These are phyloP conservation scores for Sussaba pulchella DNA, from an alignment of 2,888 invertebrate genomes.

Conservation along the genomic window DNA sequence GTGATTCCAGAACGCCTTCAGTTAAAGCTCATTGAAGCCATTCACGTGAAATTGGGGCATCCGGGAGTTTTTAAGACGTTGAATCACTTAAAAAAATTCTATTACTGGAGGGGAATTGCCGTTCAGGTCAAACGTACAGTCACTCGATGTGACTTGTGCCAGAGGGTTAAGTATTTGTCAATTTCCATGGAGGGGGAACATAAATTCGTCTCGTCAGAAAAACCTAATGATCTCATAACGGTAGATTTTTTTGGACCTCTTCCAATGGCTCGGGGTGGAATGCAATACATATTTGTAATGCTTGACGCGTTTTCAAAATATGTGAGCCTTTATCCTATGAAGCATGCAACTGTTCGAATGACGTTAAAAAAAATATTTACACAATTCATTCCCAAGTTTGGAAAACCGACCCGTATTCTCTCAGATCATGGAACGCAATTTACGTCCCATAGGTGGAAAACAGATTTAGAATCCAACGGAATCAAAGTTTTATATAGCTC, in stretches of 20 bases:
- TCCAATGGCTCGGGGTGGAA: constrained; percentile 44
- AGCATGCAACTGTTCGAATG: constrained; percentile 39
- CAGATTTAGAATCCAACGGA: constrained; percentile 3
- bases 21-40: not conserved
- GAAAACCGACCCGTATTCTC: constrained; percentile 42
- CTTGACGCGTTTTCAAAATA: constrained; percentile 51
- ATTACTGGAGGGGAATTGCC: not conserved
- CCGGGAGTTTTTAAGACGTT: constrained; percentile 1
- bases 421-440: constrained; percentile 61
- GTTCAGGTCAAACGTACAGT: not conserved
- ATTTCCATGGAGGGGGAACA: constrained; percentile 50
- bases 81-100: not conserved
- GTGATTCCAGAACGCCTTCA: not conserved
- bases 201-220: constrained; percentile 23
- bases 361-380: constrained; percentile 35
- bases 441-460: constrained; percentile 44
- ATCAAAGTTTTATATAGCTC: constrained; percentile 49
- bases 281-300: constrained; percentile 59
- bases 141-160: constrained; percentile 34
- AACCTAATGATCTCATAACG: constrained; percentile 50
- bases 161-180: constrained; percentile 53
- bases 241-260: constrained; percentile 64
- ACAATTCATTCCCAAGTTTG: constrained; percentile 37
- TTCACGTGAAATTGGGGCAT: constrained; percentile 1
- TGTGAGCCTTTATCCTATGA: constrained; percentile 52